A percentile compares a stretch with the other conserved stretches of the same genome.
Evolutionary conservation across 2,888 invertebrate genomes (phyloP).

Genomic region (Emmelina monodactyla): DNA sequence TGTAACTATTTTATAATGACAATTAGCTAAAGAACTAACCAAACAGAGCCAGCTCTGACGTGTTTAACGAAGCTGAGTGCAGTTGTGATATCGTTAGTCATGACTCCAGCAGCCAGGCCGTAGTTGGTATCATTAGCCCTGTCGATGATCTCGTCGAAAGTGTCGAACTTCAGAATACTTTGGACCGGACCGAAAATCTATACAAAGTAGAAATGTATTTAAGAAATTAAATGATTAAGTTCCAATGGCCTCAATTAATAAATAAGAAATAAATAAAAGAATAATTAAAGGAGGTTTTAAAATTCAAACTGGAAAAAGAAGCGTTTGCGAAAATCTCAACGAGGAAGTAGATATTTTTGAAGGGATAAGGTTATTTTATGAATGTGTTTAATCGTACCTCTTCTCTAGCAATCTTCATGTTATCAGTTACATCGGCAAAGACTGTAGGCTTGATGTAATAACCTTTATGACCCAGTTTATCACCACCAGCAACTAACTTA

Average conservation of each 20-base stretch:
- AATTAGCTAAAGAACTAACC: too few species aligned
- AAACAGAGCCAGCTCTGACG: slow-evolving; percentile 83
- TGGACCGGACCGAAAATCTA: slow-evolving; percentile 95
- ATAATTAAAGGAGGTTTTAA: too few species aligned
- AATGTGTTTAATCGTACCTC: slow-evolving; percentile 67
- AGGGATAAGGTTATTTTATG: slow-evolving; percentile 1
- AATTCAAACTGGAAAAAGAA: too few species aligned
- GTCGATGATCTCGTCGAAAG: slow-evolving; percentile 82
- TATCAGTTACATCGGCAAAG: slow-evolving; percentile 77
- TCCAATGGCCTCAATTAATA: too few species aligned
- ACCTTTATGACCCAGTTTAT: slow-evolving; percentile 71
- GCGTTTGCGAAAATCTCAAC: too few species aligned
- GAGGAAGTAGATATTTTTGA: too few species aligned
- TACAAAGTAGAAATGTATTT: too few species aligned
- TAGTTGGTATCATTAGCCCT: slow-evolving; percentile 84
- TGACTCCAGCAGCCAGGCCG: slow-evolving; percentile 85
- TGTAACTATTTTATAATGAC: too few species aligned
- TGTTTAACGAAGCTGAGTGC: slow-evolving; percentile 81
- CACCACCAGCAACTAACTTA: slow-evolving; percentile 79
- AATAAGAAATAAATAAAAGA: too few species aligned
- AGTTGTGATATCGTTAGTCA: slow-evolving; percentile 83
- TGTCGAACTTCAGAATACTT: slow-evolving; percentile 84
- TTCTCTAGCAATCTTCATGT: slow-evolving; percentile 81
- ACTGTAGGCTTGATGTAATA: slow-evolving; percentile 83
- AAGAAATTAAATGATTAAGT: too few species aligned